Base-by-base conservation (phyloP, 2,888 invertebrate species). In the Salticus scenicus region DNA sequence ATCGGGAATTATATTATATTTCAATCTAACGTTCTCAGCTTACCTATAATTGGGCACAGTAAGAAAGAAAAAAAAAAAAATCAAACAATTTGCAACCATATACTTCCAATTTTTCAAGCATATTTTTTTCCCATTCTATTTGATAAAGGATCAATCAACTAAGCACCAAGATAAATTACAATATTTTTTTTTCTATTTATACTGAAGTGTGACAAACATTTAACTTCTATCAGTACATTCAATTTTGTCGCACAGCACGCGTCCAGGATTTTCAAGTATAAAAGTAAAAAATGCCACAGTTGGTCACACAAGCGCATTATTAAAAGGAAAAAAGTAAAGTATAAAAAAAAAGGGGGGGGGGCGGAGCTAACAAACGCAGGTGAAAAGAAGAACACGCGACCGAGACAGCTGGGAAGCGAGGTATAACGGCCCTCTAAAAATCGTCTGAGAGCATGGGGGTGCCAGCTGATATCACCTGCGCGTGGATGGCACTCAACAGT, bases 391-490 rank as follows among this genome's bases (percentile, higher is more conserved):
- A 37, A 70, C 82, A 70, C 82, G 82, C 78, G 63, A 41, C 72
- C 28, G 33, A 69, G 71, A 82, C 82, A 82, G 82, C 82, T 82
- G 82, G 41, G 42, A 70, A 64, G 82, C 82, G 82, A 75, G 51
- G 71, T 31, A 75, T 82, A 82, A 82, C 82, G 82, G 82, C 73
- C 69, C 81, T 69, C 67, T 64, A 69, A 74, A 81, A 74, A 73
- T 37, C 28, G 24, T 24, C 1, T 24, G 4, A 24, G 51, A 63
- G 57, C 24, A 33, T 47, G 31, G 63, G 30, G 57, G 8, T 24
- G 30, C 57, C 70, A 64, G 70, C 41, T 57, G 42, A 69, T 74
- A 82, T 82, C 82, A 82, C 82, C 82, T 82, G 82, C 82, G 57
- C 57, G 57, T 57, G 57, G 57, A 57, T 57, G 57, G 24, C 24